phyloP scores from a whole-genome alignment of 2,888 invertebrate species.

The Tortricodes alternella region DNA sequence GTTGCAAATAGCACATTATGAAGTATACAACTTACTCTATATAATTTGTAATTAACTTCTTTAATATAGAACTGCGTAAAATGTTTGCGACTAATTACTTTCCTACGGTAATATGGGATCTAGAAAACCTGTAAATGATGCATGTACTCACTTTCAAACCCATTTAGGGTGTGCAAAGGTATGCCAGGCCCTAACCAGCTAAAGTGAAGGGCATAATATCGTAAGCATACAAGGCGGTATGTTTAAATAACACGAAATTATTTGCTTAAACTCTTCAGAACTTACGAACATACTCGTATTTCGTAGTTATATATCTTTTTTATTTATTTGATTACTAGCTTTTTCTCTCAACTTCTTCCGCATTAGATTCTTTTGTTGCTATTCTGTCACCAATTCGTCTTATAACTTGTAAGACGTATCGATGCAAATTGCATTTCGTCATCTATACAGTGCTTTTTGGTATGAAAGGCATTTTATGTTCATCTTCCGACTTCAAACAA shows the following conservation, averaged over 20 bases:
- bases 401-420: too few species aligned
- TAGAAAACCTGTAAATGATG: conserved; percentile 9
- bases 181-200: conserved; percentile 5
- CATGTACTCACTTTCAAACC: conserved; percentile 22
- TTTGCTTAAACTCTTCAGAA: conserved; percentile 14
- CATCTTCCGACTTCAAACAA: too few species aligned
- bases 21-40: background rate
- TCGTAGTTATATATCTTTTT: too few species aligned
- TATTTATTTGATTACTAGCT: too few species aligned
- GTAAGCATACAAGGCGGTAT: background rate
- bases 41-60: background rate
- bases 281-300: background rate
- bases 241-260: conserved; percentile 22
- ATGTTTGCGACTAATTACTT: background rate
- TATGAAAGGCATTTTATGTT: too few species aligned
- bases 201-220: conserved; percentile 19
- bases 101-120: background rate
- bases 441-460: too few species aligned
- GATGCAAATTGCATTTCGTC: too few species aligned
- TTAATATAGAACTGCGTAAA: background rate
- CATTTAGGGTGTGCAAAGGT: conserved; percentile 7
- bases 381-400: too few species aligned
- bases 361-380: too few species aligned
- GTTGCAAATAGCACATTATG: conserved; percentile 1
- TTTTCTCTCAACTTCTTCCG: too few species aligned